phyloP scores from a whole-genome alignment of 2,113 vertebrate species.

The Mirounga angustirostris region DNA sequence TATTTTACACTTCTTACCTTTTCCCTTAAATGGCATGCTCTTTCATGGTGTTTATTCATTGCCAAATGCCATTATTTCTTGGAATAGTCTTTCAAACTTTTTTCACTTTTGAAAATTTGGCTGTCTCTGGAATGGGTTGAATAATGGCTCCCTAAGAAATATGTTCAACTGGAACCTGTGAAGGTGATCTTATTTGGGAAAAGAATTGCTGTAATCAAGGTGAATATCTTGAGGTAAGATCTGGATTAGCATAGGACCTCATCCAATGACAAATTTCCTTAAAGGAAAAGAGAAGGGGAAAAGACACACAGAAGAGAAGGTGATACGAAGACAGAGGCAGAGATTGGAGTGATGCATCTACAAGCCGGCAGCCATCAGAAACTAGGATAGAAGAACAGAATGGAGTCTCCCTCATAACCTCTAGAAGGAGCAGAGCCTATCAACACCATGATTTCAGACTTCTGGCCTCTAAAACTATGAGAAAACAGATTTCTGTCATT shows the following conservation, averaged over 20 bases:
- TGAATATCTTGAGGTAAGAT: neutral
- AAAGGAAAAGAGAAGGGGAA: neutral
- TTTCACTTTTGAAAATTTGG: neutral
- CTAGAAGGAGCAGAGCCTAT: neutral
- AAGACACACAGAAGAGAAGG: neutral
- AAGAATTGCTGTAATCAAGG: neutral
- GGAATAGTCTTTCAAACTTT: neutral
- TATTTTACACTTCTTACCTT: neutral
- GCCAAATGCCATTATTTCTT: neutral
- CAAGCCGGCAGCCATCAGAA: neutral
- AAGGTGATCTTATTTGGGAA: neutral
- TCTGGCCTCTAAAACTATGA: neutral
- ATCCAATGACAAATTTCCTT: neutral
- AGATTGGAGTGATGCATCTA: neutral
- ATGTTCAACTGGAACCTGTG: neutral
- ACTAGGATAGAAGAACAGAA: neutral
- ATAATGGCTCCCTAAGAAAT: neutral
- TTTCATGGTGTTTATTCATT: neutral
- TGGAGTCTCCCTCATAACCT: neutral
- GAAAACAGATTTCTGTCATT: conserved; percentile 24
- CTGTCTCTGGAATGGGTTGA: neutral
- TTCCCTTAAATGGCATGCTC: neutral
- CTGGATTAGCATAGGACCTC: neutral
- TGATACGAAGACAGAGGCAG: neutral
- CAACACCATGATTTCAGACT: neutral